Evolutionary conservation across 2,113 vertebrate genomes (phyloP), one percentile per base, ranked within the genome.

Genomic region (Pygathrix nemaeus): DNA sequence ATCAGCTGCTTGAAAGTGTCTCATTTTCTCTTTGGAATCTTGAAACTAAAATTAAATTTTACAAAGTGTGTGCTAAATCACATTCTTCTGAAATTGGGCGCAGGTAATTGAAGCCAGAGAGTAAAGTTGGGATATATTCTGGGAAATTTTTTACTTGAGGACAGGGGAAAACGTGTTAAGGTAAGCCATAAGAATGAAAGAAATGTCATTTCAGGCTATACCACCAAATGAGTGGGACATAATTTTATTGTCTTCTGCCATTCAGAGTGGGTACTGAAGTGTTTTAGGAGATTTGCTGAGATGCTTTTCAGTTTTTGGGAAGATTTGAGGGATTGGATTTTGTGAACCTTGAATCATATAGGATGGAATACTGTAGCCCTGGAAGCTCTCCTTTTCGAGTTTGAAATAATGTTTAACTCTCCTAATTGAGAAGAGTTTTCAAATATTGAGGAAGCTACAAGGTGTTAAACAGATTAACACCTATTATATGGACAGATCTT

Each of bases 371-470:
- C 52, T 50, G 32, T 59, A 9, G 8, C 61, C 12, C 3, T 48
- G 40, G 30, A 83, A 12, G 8, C 57, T 45, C 8, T 70, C 32
- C n/a, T 43, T 68, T 13, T 50, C 66, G 86, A 96, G 38, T 82
- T 83, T 38, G 61, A 82, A 96, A 76, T n/a, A 43, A 48, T 57
- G 30, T 73, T 88, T 93, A 73, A n/a, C n/a, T 82, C 64, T 92
- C 50, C 78, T 96, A 88, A 97, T 81, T 90, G 90, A 94, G 80
- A 86, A 59, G 83, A 52, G 23, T 21, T 80, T 12, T 90, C 88
- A 90, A 76, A 97, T 97, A 97, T 84, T 72, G 85, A 97, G 94
- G 96, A 96, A 92, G 78, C 94, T 68, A 70, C 90, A 81, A 95
- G 75, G 94, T 90, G 94, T 84, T 93, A 82, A 94, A 35, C 76